These are phyloP conservation scores for Alligator sinensis DNA, from an alignment of 2,113 vertebrate species.

Conservation along the genomic window DNA sequence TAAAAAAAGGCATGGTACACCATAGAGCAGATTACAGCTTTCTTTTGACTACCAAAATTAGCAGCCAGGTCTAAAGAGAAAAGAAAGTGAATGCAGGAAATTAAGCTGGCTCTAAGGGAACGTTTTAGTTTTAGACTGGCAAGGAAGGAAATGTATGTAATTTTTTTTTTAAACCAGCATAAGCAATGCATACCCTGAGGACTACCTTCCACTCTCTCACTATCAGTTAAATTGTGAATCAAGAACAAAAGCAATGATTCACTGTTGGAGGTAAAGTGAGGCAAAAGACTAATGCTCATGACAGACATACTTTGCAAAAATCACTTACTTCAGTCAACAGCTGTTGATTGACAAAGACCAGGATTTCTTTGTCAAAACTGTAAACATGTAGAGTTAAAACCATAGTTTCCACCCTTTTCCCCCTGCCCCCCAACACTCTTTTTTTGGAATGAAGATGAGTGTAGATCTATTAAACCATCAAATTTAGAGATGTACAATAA, in stretches of 20 bases:
- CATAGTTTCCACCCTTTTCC: not conserved
- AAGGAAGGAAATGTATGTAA: not conserved
- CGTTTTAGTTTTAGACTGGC: too few species aligned
- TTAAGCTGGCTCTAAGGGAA: too few species aligned
- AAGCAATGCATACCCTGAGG: not conserved
- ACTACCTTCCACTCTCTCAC: not conserved
- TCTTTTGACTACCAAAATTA: not conserved
- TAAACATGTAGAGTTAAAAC: not conserved
- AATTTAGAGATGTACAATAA: not conserved
- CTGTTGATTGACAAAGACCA: not conserved
- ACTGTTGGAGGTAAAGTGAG: not conserved
- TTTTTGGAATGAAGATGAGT: not conserved
- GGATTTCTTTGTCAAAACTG: not conserved
- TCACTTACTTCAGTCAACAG: not conserved
- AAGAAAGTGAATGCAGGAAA: not conserved
- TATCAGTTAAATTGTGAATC: not conserved
- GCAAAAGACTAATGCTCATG: not conserved
- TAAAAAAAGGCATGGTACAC: not conserved
- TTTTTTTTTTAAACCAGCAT: not conserved
- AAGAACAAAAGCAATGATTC: not conserved
- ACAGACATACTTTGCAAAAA: not conserved
- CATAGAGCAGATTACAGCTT: not conserved
- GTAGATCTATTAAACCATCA: not conserved
- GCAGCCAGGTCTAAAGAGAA: not conserved
- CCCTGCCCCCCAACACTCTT: too few species aligned